Conservation (phyloP, 2,113 vertebrate genomes). For the Sitta europaea region DNA sequence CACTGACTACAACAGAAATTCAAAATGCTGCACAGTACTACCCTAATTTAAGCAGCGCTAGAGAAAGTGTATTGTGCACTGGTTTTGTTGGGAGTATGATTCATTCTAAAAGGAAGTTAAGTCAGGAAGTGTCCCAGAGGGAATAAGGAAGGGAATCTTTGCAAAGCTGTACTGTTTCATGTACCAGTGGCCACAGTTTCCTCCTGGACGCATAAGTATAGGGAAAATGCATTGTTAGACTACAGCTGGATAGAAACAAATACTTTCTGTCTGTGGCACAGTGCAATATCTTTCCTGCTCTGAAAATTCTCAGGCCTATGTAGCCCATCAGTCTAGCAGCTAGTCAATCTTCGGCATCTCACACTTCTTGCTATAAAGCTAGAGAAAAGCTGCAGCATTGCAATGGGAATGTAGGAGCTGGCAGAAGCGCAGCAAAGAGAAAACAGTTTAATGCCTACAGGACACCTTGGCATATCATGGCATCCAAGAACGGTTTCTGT, state of each 20-base stretch:
- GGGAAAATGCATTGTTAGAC: background rate
- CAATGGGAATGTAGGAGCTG: background rate
- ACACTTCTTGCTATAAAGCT: background rate
- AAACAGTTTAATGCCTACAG: background rate
- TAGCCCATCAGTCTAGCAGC: background rate
- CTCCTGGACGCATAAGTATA: background rate
- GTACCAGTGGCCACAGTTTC: background rate
- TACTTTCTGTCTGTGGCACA: background rate
- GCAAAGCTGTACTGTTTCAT: background rate
- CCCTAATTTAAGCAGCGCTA: background rate
- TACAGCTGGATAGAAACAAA: background rate
- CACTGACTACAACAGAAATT: background rate
- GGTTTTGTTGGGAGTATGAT: background rate
- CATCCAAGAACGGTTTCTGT: background rate
- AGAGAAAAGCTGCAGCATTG: background rate
- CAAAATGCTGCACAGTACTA: background rate
- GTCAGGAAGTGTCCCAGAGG: background rate
- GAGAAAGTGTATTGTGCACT: background rate
- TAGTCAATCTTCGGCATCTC: background rate
- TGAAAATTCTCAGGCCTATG: background rate
- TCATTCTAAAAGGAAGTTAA: background rate
- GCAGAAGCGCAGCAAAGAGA: background rate
- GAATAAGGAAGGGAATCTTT: background rate
- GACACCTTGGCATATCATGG: background rate
- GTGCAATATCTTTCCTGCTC: background rate